Conservation (phyloP, 2,797 vertebrate genomes). For the Zenarchopterus dispar region DNA sequence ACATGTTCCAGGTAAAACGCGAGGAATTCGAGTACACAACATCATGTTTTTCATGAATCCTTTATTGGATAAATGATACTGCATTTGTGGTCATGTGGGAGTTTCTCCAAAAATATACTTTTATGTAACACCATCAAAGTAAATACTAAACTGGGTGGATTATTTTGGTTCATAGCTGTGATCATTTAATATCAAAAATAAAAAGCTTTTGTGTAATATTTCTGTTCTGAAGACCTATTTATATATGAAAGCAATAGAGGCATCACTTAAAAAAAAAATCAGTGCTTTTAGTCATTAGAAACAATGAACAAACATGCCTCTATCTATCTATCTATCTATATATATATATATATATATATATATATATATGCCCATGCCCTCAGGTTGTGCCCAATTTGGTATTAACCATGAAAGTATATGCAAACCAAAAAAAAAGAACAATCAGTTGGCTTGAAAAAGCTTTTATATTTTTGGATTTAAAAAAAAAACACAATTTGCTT, state of each 20-base stretch:
- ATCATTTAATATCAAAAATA: slow-evolving; percentile 19
- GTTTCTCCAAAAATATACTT: slow-evolving; percentile 24
- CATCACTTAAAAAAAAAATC: no score
- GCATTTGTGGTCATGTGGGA: background rate
- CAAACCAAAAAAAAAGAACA: no score
- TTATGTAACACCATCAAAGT: slow-evolving; percentile 48
- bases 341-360: no score
- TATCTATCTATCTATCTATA: no score
- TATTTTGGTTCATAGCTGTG: slow-evolving; percentile 43
- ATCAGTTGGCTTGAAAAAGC: no score
- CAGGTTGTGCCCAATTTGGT: no score
- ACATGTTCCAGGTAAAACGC: slow-evolving; percentile 96
- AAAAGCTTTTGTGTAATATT: slow-evolving; percentile 19
- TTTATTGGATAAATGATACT: background rate
- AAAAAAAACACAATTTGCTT: no score
- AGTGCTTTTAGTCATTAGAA: no score
- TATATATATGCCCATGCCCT: no score
- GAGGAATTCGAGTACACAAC: background rate
- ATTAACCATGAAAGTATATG: no score
- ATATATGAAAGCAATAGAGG: no score
- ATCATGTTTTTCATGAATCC: background rate
- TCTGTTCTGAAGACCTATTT: slow-evolving; percentile 26
- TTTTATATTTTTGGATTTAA: background rate
- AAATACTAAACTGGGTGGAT: slow-evolving; percentile 4
- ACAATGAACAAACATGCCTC: background rate